A percentile compares a stretch with the other conserved stretches of the same genome.
phyloP scores from a whole-genome alignment of 2,888 invertebrate species.

The Smittia sp. region DNA sequence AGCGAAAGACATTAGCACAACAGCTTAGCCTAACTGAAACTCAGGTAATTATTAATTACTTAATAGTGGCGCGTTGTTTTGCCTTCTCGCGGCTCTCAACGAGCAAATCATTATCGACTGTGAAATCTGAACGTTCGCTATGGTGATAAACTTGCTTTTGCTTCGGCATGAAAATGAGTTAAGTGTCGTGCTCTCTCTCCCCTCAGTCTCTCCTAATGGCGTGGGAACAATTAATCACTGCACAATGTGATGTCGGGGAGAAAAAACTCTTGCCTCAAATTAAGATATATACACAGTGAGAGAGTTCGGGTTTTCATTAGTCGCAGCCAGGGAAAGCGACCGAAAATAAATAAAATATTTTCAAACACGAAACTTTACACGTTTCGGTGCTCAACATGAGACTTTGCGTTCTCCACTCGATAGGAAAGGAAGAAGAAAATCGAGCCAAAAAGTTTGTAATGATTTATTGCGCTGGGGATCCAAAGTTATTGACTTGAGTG shows the following conservation, averaged over 20 bases:
- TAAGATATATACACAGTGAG: conserved; percentile 9
- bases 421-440: background rate
- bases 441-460: conserved; percentile 16
- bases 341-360: conserved; percentile 19
- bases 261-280: background rate
- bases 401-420: background rate
- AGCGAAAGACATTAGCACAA: conserved; percentile 89
- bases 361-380: conserved; percentile 7
- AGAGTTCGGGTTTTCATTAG: conserved; percentile 23
- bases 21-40: conserved; percentile 87
- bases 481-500: conserved; percentile 35
- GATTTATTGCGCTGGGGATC: conserved; percentile 38
- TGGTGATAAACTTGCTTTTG: conserved; percentile 1
- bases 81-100: background rate
- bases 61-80: background rate
- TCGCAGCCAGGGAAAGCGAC: conserved; percentile 4
- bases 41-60: conserved; percentile 63
- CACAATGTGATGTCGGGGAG: background rate
- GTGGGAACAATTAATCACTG: conserved; percentile 27
- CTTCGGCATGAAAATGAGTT: background rate
- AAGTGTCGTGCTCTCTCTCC: background rate
- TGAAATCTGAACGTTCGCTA: conserved; percentile 31
- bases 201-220: background rate
- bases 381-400: conserved; percentile 10
- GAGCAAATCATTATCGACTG: background rate